phyloP scores from a whole-genome alignment of 2,888 invertebrate genomes.

The Taphrorychus bicolor region DNA sequence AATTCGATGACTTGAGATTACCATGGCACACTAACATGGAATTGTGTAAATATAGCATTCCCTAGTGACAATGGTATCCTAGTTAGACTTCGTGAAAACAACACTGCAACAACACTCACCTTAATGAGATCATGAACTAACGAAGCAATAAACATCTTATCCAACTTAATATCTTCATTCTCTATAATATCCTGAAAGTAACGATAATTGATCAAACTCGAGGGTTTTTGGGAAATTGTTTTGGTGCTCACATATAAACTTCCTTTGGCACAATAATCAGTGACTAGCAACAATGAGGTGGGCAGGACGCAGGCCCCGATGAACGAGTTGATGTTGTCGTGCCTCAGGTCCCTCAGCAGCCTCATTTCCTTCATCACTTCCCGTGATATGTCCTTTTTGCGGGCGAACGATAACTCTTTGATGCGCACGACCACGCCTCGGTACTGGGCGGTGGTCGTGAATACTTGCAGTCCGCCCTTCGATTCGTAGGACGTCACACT shows the following conservation, averaged over 20 bases:
- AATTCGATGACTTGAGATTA: slow-evolving; percentile 98
- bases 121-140: slow-evolving; percentile 97
- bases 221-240: too few species aligned
- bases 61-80: slow-evolving; percentile 63
- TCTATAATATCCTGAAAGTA: slow-evolving; percentile 93
- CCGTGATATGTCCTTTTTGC: slow-evolving; percentile 85
- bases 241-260: slow-evolving; percentile 87
- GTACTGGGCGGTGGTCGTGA: slow-evolving; percentile 85
- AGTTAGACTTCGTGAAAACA: background rate
- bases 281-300: slow-evolving; percentile 88
- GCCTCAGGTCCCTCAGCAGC: slow-evolving; percentile 87
- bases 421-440: slow-evolving; percentile 88
- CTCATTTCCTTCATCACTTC: slow-evolving; percentile 95
- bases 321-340: slow-evolving; percentile 97
- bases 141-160: slow-evolving; percentile 96
- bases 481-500: slow-evolving; percentile 90
- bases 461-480: slow-evolving; percentile 84
- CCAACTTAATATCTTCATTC: slow-evolving; percentile 97
- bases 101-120: slow-evolving; percentile 64
- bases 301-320: slow-evolving; percentile 95
- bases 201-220: slow-evolving; percentile 17
- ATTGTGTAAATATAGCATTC: slow-evolving; percentile 92
- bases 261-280: slow-evolving; percentile 98
- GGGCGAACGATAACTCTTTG: slow-evolving; percentile 86
- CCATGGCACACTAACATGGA: slow-evolving; percentile 91